phyloP scores from a whole-genome alignment of 1,140 invertebrate genomes.

The Achroia grisella region DNA sequence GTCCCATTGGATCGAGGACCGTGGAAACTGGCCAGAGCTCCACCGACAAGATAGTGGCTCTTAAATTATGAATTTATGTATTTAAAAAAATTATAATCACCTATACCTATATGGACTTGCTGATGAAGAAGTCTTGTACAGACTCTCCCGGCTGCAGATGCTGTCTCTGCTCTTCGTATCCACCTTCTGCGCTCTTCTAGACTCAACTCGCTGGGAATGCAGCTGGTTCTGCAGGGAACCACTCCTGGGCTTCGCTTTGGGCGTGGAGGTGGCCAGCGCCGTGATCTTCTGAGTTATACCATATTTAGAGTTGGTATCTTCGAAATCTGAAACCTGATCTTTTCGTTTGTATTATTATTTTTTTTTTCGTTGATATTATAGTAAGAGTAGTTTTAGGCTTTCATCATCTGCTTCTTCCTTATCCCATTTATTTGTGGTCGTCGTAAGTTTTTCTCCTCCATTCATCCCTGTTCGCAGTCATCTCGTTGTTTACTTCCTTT shows the following conservation, averaged over 20 bases:
- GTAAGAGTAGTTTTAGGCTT: too few relatives aligned
- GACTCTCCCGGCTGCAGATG: constrained; percentile 23
- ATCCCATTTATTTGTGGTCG: too few relatives aligned
- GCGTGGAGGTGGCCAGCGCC: constrained; percentile 35
- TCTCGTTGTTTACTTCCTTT: too few relatives aligned
- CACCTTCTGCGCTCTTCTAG: constrained; percentile 14
- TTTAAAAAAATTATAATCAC: too few relatives aligned
- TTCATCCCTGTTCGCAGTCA: too few relatives aligned
- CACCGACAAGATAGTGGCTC: too few relatives aligned
- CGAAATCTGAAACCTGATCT: constrained; percentile 51
- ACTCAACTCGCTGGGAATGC: constrained; percentile 16
- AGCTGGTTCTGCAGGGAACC: constrained; percentile 32
- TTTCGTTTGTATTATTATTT: background rate
- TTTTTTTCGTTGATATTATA: too few relatives aligned
- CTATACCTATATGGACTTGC: constrained; percentile 31
- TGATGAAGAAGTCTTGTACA: constrained; percentile 17
- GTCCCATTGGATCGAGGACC: too few relatives aligned
- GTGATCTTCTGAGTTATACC: constrained; percentile 25
- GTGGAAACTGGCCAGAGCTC: too few relatives aligned
- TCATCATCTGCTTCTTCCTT: too few relatives aligned
- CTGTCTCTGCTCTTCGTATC: constrained; percentile 16
- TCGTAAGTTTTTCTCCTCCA: too few relatives aligned
- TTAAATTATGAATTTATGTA: too few relatives aligned
- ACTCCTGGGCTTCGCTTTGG: constrained; percentile 31
- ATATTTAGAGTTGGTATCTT: constrained; percentile 46